Evolutionary conservation across 2,113 vertebrate species (phyloP).

Genomic region (Chaetodon trifascialis): DNA sequence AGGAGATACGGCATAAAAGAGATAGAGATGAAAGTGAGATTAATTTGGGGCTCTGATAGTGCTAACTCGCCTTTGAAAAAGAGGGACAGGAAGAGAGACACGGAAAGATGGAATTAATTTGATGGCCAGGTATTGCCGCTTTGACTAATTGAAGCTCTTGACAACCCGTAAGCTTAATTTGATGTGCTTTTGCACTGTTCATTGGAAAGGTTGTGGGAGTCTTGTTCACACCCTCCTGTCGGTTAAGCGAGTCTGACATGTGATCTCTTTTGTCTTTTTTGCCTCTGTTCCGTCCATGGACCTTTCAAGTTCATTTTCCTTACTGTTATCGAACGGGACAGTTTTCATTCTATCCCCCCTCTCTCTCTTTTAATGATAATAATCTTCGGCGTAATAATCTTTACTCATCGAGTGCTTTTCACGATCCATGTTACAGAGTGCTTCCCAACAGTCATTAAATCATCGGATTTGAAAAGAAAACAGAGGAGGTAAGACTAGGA

Average conservation of each 20-base stretch:
- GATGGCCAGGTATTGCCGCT: constrained; percentile 19
- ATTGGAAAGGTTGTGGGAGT: constrained; percentile 34
- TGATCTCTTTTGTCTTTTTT: constrained; percentile 6
- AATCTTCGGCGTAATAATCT: too few relatives aligned
- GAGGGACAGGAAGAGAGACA: constrained; percentile 16
- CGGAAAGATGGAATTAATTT: constrained; percentile 48
- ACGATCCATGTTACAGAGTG: too few relatives aligned
- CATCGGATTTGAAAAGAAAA: too few relatives aligned
- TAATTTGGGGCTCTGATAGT: constrained; percentile 46
- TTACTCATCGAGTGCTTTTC: too few relatives aligned
- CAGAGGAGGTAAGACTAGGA: too few relatives aligned
- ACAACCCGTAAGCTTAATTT: constrained; percentile 40
- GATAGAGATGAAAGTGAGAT: constrained; percentile 48
- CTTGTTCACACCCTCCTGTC: constrained; percentile 7
- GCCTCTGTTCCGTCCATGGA: background rate
- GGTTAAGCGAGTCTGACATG: constrained; percentile 22
- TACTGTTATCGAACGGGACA: background rate
- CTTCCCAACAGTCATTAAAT: too few relatives aligned
- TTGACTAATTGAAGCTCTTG: constrained; percentile 42
- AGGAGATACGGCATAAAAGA: constrained; percentile 33
- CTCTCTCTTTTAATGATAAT: too few relatives aligned
- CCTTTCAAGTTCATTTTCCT: background rate
- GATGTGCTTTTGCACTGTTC: constrained; percentile 35
- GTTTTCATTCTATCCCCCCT: background rate
- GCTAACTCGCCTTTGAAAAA: constrained; percentile 45